Evolutionary conservation across 2,888 invertebrate genomes (phyloP).

Genomic region (Bellardia bayeri): DNA sequence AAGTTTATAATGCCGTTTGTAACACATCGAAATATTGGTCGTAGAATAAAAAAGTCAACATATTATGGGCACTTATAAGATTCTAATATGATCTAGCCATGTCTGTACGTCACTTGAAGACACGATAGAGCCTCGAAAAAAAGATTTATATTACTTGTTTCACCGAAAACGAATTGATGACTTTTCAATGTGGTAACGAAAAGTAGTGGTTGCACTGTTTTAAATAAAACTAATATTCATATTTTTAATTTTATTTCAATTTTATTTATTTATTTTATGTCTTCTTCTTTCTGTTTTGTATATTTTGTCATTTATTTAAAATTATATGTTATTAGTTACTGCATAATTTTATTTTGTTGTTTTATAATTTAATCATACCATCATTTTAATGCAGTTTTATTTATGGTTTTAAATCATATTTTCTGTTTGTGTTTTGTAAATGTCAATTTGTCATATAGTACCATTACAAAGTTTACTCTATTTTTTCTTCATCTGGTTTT

Average conservation of each 20-base stretch:
- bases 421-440: conserved; percentile 63
- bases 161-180: too few relatives aligned
- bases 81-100: too few relatives aligned
- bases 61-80: too few relatives aligned
- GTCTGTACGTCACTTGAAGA: too few relatives aligned
- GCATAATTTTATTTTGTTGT: conserved; percentile 41
- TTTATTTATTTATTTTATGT: conserved; percentile 65
- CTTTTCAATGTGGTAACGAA: too few relatives aligned
- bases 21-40: too few relatives aligned
- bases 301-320: conserved; percentile 71
- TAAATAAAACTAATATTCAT: conserved; percentile 18
- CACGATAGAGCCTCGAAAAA: too few relatives aligned
- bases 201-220: too few relatives aligned
- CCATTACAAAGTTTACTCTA: conserved; percentile 66
- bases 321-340: conserved; percentile 69
- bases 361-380: conserved; percentile 54
- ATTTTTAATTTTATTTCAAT: conserved; percentile 57
- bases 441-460: conserved; percentile 72
- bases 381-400: conserved; percentile 60
- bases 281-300: conserved; percentile 52
- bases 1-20: neutral
- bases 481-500: conserved; percentile 29
- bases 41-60: too few relatives aligned
- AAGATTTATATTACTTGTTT: too few relatives aligned
- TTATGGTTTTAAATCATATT: conserved; percentile 47